phyloP scores from a whole-genome alignment of 2,797 vertebrate genomes.

The Fringilla coelebs region DNA sequence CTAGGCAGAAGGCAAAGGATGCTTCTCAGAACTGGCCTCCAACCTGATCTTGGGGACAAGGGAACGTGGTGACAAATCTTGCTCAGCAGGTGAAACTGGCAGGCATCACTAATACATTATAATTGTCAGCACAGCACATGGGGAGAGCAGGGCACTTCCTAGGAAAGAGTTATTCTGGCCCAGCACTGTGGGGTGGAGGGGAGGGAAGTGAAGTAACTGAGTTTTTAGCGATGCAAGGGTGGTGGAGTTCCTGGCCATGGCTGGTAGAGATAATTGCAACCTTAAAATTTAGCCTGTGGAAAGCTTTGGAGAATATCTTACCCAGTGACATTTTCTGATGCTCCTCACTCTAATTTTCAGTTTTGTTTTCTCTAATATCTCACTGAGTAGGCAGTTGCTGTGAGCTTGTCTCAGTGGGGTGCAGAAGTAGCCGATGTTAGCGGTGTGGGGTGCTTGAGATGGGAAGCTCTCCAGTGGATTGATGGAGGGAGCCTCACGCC shows the following conservation, averaged over 20 bases:
- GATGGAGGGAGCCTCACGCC: not conserved
- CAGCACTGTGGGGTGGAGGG: not conserved
- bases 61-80: not conserved
- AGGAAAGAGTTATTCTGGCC: not conserved
- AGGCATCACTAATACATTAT: not conserved
- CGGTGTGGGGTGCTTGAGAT: fast-evolving
- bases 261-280: not conserved
- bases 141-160: not conserved
- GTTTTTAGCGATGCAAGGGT: not conserved
- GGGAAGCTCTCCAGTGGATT: not conserved
- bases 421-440: not conserved
- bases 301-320: not conserved
- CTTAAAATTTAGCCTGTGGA: not conserved
- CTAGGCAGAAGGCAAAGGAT: not conserved
- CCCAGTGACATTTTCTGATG: not conserved
- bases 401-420: not conserved
- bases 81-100: not conserved
- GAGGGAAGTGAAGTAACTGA: not conserved
- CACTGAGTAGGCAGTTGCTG: not conserved
- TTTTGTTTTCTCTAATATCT: not conserved
- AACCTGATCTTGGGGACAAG: not conserved
- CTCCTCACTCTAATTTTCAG: not conserved
- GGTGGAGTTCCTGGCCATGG: not conserved
- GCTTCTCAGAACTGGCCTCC: fast-evolving
- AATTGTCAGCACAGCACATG: fast-evolving